phyloP scores from a whole-genome alignment of 2,888 invertebrate species.

The Heteropelma amictum region DNA sequence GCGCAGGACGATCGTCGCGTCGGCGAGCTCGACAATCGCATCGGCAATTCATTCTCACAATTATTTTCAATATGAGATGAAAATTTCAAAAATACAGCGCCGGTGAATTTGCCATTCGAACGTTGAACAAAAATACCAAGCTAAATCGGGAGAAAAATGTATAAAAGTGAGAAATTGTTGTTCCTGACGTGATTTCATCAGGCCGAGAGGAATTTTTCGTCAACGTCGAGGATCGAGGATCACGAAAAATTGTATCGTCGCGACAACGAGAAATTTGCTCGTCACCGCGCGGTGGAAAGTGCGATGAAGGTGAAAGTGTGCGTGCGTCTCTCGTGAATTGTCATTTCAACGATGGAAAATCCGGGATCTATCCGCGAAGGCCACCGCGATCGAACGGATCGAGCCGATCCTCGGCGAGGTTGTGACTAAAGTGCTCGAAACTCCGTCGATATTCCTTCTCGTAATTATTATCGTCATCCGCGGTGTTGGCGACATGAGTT shows the following conservation, averaged over 20 bases:
- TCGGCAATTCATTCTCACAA: too few species aligned
- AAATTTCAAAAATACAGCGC: too few species aligned
- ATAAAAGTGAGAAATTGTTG: too few species aligned
- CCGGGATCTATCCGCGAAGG: conserved; percentile 15
- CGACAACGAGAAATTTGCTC: conserved; percentile 5
- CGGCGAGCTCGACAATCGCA: conserved; percentile 13
- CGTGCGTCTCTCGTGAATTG: conserved; percentile 1
- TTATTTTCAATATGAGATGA: too few species aligned
- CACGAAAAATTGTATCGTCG: not conserved
- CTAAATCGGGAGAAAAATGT: too few species aligned
- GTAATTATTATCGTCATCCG: not conserved
- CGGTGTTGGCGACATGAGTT: not conserved
- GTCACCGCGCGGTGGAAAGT: not conserved
- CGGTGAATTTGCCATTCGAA: too few species aligned
- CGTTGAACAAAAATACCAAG: too few species aligned
- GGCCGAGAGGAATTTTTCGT: too few species aligned
- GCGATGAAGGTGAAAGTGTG: conserved; percentile 31
- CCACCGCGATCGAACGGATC: conserved; percentile 32
- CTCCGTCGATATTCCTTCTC: not conserved
- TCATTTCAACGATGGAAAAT: conserved; percentile 40
- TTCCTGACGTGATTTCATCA: too few species aligned
- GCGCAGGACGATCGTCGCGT: conserved; percentile 44
- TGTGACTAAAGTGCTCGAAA: conserved; percentile 21
- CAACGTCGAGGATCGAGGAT: too few species aligned
- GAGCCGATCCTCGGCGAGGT: conserved; percentile 33